Base-by-base conservation (phyloP, 1,140 invertebrate species). In the Centruroides vittatus region DNA sequence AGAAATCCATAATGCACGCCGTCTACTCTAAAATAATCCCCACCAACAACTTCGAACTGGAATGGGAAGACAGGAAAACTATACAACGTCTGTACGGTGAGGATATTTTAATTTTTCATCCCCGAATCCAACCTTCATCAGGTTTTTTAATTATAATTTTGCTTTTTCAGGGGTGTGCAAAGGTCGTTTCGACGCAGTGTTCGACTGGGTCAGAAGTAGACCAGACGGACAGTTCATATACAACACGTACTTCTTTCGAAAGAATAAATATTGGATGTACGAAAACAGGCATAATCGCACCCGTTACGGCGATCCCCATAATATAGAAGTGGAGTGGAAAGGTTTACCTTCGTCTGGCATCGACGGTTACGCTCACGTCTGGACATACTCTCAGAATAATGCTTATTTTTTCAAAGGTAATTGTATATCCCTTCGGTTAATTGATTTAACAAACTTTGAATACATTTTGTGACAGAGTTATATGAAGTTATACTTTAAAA, bases 241-340 rank as follows among this genome's bases (percentile, higher is more conserved):
- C 64, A 78, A 76, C 64, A 76, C 75, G 7, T 78, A 73, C 68
- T 76, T 78, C 65, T 76, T 78, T 68, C 69, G 74, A 8, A 67
- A 67, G 6, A 71, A 74, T 61, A 68, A 71, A 49, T 76, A 74
- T 65, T 78, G 76, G 76, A 76, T 76, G 75, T 78, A 78, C 60
- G 74, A 76, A 59, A 78, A 78, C 62, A 70, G 72, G 54, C 72
- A 69, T 63, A 75, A 75, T 63, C 61, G 76, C 35, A 75, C 75
- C 3, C 65, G 75, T 7, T 76, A 74, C 56, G 76, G 75, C 0
- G 75, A 78, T 63, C 76, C 76, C 0, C 63, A 75, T 4, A 67
- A 69, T 35, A 73, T 76, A 49, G 67, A 65, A 5, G 62, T 62
- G 0, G 72, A 76, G 61, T 78, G 76, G 76, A 62, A 67, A 36